These are phyloP conservation scores for Pipra filicauda DNA, from an alignment of 2,113 vertebrate genomes.

Conservation along the genomic window DNA sequence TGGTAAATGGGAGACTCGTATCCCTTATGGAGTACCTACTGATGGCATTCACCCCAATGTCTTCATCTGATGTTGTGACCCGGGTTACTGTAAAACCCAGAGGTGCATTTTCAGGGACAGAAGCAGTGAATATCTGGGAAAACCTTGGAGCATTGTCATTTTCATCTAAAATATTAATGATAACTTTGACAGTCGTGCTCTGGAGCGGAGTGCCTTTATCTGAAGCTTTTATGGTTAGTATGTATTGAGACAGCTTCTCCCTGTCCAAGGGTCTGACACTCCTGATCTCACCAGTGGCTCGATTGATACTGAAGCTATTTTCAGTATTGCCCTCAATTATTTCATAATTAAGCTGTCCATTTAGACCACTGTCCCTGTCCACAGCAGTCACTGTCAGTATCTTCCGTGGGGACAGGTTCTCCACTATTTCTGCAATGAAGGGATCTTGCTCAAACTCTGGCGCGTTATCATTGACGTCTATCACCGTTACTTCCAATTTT, in stretches of 20 bases:
- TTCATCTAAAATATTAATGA: conserved; percentile 89
- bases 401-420: conserved; percentile 88
- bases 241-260: conserved; percentile 83
- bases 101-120: conserved; percentile 91
- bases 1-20: conserved; percentile 85
- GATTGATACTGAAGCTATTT: conserved; percentile 88
- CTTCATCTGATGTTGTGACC: conserved; percentile 95
- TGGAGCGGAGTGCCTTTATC: conserved; percentile 85
- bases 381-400: conserved; percentile 84
- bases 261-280: conserved; percentile 88
- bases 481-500: conserved; percentile 84
- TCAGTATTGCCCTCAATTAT: conserved; percentile 88
- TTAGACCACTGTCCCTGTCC: conserved; percentile 89
- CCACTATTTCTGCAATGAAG: conserved; percentile 84
- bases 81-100: conserved; percentile 88
- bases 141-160: conserved; percentile 96
- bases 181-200: conserved; percentile 80
- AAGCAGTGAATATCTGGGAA: conserved; percentile 94
- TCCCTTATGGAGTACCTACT: conserved; percentile 90
- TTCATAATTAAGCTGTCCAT: conserved; percentile 89
- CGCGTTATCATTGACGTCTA: conserved; percentile 93
- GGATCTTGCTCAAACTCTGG: conserved; percentile 88
- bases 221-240: conserved; percentile 84
- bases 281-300: conserved; percentile 89
- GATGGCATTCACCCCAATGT: conserved; percentile 86